Evolutionary conservation across 2,113 vertebrate species (phyloP), one percentile per base, ranked within the genome.

Genomic region (Hyla sarda): DNA sequence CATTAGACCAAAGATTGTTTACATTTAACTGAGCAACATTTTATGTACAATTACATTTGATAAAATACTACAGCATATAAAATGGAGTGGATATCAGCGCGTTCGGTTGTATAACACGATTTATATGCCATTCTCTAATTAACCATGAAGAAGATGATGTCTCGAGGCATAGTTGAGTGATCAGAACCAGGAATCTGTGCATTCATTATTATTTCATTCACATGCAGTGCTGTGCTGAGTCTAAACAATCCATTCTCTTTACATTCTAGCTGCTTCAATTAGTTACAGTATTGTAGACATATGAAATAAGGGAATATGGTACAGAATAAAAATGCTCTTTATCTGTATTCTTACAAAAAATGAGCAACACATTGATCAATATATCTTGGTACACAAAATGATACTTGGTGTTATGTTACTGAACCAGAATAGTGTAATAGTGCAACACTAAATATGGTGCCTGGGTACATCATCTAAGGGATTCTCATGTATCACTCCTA

Each of bases 61-160:
- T n/a, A 82, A 52, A 71, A n/a, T 82, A 32, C 25, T n/a, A 17
- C 67, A 37, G 65, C 81, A 52, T 83, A 83, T 34, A 83, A 73
- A 83, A 30, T 72, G 48, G 28, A 10, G 8, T 56, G 28, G 50
- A 72, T 82, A 34, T 72, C 48, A 56, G 82, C 67, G 54, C 30
- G 52, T 82, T 72, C 19, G 14, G 67, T n/a, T 56, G 67, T 58
- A 83, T 83, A 72, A 56, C 48, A 54, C 73, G 67, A 52, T 73
- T 72, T 72, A 37, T 72, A 73, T 83, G 67, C 47, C 67, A 73
- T 73, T 83, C 50, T 72, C 50, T 83, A 83, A 83, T 83, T 73
- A 83, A 83, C 47, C 80, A 82, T 83, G 65, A 83, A 56, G 82
- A 83, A 56, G 56, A 83, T 73, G 28, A 83, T 83, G 82, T 83